Evolutionary conservation across 2,113 vertebrate genomes (phyloP).

Genomic region (Rhagologus leucostigma): DNA sequence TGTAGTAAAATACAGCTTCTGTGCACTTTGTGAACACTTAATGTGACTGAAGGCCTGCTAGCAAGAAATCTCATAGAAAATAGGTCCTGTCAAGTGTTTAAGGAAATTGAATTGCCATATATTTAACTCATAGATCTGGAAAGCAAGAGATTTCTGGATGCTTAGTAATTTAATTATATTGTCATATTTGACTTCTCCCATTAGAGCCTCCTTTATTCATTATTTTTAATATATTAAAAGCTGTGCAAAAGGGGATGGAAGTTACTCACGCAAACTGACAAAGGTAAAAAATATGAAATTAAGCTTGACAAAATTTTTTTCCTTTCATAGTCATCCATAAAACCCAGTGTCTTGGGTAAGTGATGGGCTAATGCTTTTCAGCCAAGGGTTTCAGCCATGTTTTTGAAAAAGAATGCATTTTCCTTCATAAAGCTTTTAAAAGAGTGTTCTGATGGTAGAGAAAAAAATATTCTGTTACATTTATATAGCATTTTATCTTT

Average conservation of each 20-base stretch:
- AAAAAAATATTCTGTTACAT: neutral
- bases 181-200: slow-evolving; percentile 12
- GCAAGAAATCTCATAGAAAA: slow-evolving; percentile 60
- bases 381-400: neutral
- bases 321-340: neutral
- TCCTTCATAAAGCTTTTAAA: neutral
- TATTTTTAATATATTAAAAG: slow-evolving; percentile 48
- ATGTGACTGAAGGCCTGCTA: slow-evolving; percentile 69
- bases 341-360: neutral
- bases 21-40: slow-evolving; percentile 63
- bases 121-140: slow-evolving; percentile 41
- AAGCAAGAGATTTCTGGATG: slow-evolving; percentile 32
- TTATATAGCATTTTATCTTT: neutral
- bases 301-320: neutral
- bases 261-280: neutral
- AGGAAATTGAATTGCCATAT: slow-evolving; percentile 65
- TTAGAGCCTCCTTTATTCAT: slow-evolving; percentile 20
- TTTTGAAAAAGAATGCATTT: neutral
- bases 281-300: neutral
- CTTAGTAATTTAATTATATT: slow-evolving; percentile 62
- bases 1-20: slow-evolving; percentile 69
- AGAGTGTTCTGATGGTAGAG: neutral
- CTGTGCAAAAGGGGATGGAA: neutral
- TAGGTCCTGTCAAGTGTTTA: slow-evolving; percentile 67
- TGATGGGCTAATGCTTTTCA: neutral